phyloP scores from a whole-genome alignment of 2,888 invertebrate species.

The Philonicus albiceps region DNA sequence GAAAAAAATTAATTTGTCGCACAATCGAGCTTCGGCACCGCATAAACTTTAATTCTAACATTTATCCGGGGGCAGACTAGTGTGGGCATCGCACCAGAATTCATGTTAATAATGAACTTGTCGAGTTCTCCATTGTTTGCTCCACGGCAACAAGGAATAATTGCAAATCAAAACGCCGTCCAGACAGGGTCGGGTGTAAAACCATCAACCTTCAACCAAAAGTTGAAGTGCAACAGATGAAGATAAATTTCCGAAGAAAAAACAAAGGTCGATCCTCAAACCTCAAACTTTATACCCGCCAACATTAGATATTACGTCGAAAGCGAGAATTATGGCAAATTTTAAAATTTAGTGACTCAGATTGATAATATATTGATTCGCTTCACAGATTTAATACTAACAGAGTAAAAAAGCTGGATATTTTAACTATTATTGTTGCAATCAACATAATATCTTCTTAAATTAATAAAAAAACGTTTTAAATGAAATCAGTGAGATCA shows the following conservation, averaged over 20 bases:
- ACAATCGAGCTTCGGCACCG: neutral
- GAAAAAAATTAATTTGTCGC: neutral
- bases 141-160: neutral
- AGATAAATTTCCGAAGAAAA: neutral
- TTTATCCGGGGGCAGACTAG: neutral
- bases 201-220: neutral
- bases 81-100: slow-evolving; percentile 20
- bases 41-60: neutral
- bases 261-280: neutral
- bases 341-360: neutral
- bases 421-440: no score
- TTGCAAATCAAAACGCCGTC: slow-evolving; percentile 14
- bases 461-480: neutral
- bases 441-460: neutral
- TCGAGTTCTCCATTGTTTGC: slow-evolving; percentile 17
- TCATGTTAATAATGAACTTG: slow-evolving; percentile 21
- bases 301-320: neutral
- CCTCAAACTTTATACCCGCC: neutral
- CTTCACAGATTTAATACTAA: no score
- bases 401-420: no score
- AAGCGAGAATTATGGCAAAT: neutral
- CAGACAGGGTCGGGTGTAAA: neutral
- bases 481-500: neutral
- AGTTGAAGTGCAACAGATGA: neutral
- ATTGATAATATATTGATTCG: neutral